Conservation (phyloP, 2,113 vertebrate species). For the Hemichromis elongatus region DNA sequence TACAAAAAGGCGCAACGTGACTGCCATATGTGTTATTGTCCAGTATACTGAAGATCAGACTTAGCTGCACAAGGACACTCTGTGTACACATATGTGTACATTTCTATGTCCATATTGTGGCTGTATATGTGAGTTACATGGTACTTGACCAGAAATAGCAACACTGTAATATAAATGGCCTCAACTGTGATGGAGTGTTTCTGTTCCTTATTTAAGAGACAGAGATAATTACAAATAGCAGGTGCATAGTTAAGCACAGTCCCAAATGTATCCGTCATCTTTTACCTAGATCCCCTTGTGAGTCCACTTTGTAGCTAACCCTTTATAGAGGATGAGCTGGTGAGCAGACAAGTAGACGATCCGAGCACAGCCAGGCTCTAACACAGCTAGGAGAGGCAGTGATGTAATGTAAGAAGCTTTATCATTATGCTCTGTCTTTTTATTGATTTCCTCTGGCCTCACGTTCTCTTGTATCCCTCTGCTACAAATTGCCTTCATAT, state of each 20-base stretch:
- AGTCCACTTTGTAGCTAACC: background rate
- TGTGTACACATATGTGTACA: background rate
- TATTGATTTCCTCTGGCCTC: slow-evolving; percentile 59
- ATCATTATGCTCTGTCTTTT: slow-evolving; percentile 49
- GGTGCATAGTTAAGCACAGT: background rate
- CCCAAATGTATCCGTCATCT: background rate
- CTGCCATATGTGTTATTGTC: background rate
- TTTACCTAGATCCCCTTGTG: background rate
- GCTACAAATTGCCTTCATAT: slow-evolving; percentile 56
- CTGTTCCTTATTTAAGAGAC: background rate
- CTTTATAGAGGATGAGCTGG: background rate
- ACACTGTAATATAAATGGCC: background rate
- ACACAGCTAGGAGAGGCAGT: slow-evolving; percentile 26
- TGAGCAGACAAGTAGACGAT: background rate
- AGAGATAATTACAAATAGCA: background rate
- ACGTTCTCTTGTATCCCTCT: slow-evolving; percentile 24
- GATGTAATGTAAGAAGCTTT: slow-evolving; percentile 50
- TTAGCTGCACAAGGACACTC: background rate
- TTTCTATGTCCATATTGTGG: background rate
- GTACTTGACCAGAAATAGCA: background rate
- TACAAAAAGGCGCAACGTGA: background rate
- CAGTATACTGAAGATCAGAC: background rate
- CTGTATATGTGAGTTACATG: background rate
- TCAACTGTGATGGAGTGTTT: background rate
- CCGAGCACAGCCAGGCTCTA: background rate